A percentile compares a stretch with the other conserved stretches of the same genome.
phyloP scores from a whole-genome alignment of 1,140 invertebrate species.

The fruit fly (Drosophila melanogaster) region DNA sequence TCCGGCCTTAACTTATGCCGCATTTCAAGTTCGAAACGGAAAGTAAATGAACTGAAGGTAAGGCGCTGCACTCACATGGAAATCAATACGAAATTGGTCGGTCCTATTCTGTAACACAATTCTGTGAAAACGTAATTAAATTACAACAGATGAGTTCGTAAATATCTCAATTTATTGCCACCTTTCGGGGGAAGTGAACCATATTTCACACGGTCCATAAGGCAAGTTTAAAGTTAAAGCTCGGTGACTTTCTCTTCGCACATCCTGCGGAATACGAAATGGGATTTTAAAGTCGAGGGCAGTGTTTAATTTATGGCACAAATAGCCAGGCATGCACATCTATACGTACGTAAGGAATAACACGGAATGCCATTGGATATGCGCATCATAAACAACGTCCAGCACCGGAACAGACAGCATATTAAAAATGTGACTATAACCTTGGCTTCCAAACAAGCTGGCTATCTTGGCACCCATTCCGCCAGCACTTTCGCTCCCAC shows the following conservation, averaged over 20 bases:
- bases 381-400: constrained; percentile 67
- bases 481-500: background rate
- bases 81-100: background rate
- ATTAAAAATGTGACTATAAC: constrained; percentile 81
- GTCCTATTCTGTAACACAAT: background rate
- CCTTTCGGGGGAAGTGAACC: constrained; percentile 2
- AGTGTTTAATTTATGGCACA: constrained; percentile 52
- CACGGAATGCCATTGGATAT: constrained; percentile 44
- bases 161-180: constrained; percentile 29
- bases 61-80: background rate
- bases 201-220: constrained; percentile 18
- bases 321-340: constrained; percentile 24
- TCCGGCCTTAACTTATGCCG: constrained; percentile 19
- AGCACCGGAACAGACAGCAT: constrained; percentile 57
- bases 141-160: constrained; percentile 19
- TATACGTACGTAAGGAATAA: constrained; percentile 14
- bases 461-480: constrained; percentile 1
- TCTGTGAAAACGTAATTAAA: constrained; percentile 3
- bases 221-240: constrained; percentile 26
- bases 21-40: background rate
- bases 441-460: constrained; percentile 47
- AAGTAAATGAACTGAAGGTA: constrained; percentile 30
- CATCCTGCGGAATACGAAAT: constrained; percentile 1
- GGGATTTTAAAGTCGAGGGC: constrained; percentile 25
- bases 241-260: constrained; percentile 5